Evolutionary conservation across 2,888 invertebrate genomes (phyloP), one percentile per base, ranked within the genome.

Genomic region (Atrina japonica): DNA sequence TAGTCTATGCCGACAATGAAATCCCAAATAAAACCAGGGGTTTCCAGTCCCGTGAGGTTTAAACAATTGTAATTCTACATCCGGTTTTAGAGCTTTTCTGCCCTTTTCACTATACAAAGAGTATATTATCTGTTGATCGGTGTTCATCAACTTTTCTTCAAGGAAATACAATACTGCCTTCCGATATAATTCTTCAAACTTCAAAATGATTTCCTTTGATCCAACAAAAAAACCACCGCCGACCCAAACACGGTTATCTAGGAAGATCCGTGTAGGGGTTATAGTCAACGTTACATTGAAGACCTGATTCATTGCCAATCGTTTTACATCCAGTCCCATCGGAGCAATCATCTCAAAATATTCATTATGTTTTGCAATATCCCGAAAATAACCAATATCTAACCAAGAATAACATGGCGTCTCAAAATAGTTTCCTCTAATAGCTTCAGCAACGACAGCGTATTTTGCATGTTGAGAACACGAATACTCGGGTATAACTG

Each of bases 391-490:
- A 6, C 83, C 84, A 9, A 83, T 66, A 59, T 84, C 84, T 0
- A 84, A 27, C 84, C 84, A 84, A 25, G 80, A 71, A 43, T 76
- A 77, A 70, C 71, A 82, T 40, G 70, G 67, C 7, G 75, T 72
- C 6, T 68, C 50, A 63, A 82, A 83, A 58, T 60, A 58, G 16
- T 80, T 69, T 7, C 66, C 53, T 5, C 50, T 29, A 2, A 78
- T 70, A 9, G 81, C 77, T 9, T 73, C 45, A 25, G 70, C 59
- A 7, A 81, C 60, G 18, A 75, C 64, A 6, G 77, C 80, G 73
- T 75, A 81, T 61, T 84, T 84, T 9, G 83, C 76, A 68, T 81
- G 80, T 52, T 80, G 80, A 14, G 76, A 70, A 56, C 81, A 81
- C 7, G 83, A 53, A 67, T 84, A 84, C 40, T 65, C 78, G 0